phyloP scores from a whole-genome alignment of 2,888 invertebrate genomes.

The Thereva nobilitata region DNA sequence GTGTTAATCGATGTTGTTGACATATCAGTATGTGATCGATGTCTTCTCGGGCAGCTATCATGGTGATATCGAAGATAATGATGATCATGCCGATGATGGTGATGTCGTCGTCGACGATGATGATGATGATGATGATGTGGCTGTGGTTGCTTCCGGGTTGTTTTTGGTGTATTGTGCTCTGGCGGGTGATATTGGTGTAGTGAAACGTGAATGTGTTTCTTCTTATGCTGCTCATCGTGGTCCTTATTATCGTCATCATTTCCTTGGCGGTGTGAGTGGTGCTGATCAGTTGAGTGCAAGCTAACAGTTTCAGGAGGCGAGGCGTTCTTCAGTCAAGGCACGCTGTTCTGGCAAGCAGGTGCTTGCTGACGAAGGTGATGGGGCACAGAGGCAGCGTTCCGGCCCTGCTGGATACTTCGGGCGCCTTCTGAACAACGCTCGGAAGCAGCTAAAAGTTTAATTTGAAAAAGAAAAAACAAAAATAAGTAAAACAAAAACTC shows the following conservation, averaged over 20 bases:
- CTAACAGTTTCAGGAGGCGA: conserved; percentile 67
- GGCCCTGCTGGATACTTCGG: conserved; percentile 67
- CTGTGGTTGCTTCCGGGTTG: conserved; percentile 19
- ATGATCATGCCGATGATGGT: conserved; percentile 48
- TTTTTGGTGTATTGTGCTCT: conserved; percentile 12
- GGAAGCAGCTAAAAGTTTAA: conserved; percentile 71
- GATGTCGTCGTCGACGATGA: conserved; percentile 43
- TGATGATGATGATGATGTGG: conserved; percentile 38
- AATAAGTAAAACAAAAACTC: no score
- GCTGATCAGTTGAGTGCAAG: conserved; percentile 48
- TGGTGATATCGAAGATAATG: conserved; percentile 44
- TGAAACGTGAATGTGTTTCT: conserved; percentile 15
- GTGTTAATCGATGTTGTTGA: conserved; percentile 52
- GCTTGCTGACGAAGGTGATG: conserved; percentile 61
- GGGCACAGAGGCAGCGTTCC: conserved; percentile 66
- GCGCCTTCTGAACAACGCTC: conserved; percentile 83
- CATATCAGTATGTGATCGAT: conserved; percentile 56
- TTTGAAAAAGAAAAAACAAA: no score
- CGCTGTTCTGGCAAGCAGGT: conserved; percentile 60
- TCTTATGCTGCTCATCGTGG: conserved; percentile 27
- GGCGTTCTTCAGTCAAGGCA: conserved; percentile 66
- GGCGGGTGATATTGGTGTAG: conserved; percentile 12
- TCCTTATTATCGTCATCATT: conserved; percentile 25
- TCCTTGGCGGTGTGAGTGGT: conserved; percentile 21
- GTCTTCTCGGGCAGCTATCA: conserved; percentile 51